Evolutionary conservation across 2,797 vertebrate genomes (phyloP).

Genomic region (Oreochromis mossambicus): DNA sequence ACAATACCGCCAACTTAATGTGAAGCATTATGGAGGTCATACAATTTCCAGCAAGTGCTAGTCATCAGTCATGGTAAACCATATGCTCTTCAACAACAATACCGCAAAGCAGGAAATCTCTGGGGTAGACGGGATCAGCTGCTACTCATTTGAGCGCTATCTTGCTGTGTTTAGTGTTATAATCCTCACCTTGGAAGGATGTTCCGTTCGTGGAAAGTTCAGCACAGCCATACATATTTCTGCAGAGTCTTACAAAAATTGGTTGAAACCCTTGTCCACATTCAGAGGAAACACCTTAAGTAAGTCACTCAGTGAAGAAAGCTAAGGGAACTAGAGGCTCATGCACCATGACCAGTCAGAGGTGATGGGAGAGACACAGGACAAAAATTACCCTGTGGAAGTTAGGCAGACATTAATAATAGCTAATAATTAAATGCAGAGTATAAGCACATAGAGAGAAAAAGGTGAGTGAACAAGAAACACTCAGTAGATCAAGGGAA

Average conservation of each 20-base stretch:
- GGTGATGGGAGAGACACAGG: background rate
- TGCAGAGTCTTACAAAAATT: background rate
- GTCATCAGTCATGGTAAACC: slow-evolving; percentile 1
- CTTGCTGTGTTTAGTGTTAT: background rate
- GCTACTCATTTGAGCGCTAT: slow-evolving; percentile 7
- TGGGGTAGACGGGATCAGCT: slow-evolving; percentile 7
- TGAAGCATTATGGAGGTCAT: background rate
- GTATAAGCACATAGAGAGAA: background rate
- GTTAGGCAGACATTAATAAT: background rate
- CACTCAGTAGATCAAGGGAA: background rate
- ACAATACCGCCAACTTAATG: background rate
- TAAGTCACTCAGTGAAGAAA: background rate
- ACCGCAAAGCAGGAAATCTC: slow-evolving; percentile 6
- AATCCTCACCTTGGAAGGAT: background rate
- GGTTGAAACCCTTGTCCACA: background rate
- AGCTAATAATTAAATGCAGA: background rate
- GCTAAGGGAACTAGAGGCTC: background rate
- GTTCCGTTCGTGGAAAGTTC: background rate
- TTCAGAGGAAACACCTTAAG: background rate
- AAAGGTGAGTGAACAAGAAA: background rate
- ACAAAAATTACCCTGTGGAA: background rate
- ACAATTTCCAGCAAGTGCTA: background rate
- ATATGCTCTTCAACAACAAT: background rate
- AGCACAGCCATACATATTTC: background rate
- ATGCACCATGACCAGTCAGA: background rate